Percentiles rank a stretch among this genome's conserved stretches.
These are phyloP conservation scores for Drosophila lacicola DNA, from an alignment of 2,888 invertebrate genomes.

Conservation along the genomic window DNA sequence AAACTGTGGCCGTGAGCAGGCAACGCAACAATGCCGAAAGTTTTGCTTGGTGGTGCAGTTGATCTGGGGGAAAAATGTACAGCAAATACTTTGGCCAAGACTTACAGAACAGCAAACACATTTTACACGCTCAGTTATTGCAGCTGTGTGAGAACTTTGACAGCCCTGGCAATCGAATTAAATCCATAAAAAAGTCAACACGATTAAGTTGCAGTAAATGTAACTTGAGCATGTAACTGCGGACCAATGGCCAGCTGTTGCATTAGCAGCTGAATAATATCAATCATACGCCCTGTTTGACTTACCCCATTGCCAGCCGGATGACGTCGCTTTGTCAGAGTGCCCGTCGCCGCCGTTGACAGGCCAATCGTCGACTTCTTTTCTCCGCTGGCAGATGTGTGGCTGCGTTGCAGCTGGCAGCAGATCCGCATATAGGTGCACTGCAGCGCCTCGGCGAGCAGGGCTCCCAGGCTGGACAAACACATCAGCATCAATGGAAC, in stretches of 20 bases:
- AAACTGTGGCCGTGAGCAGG: slow-evolving; percentile 44
- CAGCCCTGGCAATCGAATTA: slow-evolving; percentile 59
- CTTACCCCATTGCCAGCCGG: slow-evolving; percentile 67
- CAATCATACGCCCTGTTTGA: slow-evolving; percentile 71
- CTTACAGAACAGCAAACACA: slow-evolving; percentile 26
- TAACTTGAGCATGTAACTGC: slow-evolving; percentile 11
- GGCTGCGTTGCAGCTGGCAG: slow-evolving; percentile 71
- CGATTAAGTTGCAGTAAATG: slow-evolving; percentile 32
- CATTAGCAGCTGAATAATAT: slow-evolving; percentile 51
- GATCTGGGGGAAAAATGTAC: neutral
- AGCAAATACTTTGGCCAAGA: slow-evolving; percentile 51
- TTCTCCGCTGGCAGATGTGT: slow-evolving; percentile 6
- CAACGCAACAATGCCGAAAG: slow-evolving; percentile 56
- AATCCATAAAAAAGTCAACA: slow-evolving; percentile 65
- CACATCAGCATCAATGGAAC: slow-evolving; percentile 95
- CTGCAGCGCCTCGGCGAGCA: slow-evolving; percentile 91
- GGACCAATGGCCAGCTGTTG: slow-evolving; percentile 32
- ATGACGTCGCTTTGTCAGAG: slow-evolving; percentile 61
- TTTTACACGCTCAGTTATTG: slow-evolving; percentile 30
- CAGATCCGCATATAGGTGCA: slow-evolving; percentile 86
- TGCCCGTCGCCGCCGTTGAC: slow-evolving; percentile 28
- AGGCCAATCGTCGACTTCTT: slow-evolving; percentile 15
- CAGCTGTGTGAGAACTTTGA: slow-evolving; percentile 29
- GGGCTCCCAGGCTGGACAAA: slow-evolving; percentile 92
- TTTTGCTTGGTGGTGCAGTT: slow-evolving; percentile 23